Base-by-base conservation (phyloP, 2,888 invertebrate species). In the Pterostichus niger region DNA sequence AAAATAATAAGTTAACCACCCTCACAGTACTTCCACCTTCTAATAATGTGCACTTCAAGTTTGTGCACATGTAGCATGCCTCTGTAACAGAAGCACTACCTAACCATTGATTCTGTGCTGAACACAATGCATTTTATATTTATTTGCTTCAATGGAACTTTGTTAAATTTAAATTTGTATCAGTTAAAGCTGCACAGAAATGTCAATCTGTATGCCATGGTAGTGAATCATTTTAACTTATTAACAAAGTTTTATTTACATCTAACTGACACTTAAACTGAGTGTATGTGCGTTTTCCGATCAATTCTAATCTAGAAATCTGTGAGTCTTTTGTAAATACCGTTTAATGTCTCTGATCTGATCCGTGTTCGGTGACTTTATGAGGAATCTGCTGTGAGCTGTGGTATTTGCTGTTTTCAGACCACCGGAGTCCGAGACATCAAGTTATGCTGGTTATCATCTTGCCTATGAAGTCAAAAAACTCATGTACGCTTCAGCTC, bases 381-480 rank as follows among this genome's bases (percentile, higher is more conserved):
- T 46, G 15, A 84, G 78, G 88, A 88, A 88, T 89, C 88, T 89
- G 89, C 89, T 89, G 89, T 89, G 88, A 89, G 89, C 87, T 88
- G 88, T 90, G 88, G 64, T 84, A 84, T 85, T 87, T 91, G 93
- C 92, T 94, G 92, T 93, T 96, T 96, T 93, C 96, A 97, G 96
- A 96, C 94, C 94, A 92, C 93, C 94, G 91, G 95, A 94, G 90
- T 96, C 93, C 92, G 95, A 97, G 94, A 96, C 97, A 93, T 95
- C 95, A 92, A 95, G 96, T 93, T 97, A 97, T 94, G 96, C 97
- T 93, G 97, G 97, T 94, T 97, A 97, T 94, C 98, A 98, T 94
- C 97, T 98, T 93, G 98, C 98, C 94, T 98, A 98, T 95, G 98
- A 98, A 97, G 98, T 98, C 94, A 98, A 98, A 96, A 98, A 98